Percentiles rank a stretch among this genome's conserved stretches.
Conservation (phyloP, 2,888 invertebrate genomes). For the Salticus scenicus region DNA sequence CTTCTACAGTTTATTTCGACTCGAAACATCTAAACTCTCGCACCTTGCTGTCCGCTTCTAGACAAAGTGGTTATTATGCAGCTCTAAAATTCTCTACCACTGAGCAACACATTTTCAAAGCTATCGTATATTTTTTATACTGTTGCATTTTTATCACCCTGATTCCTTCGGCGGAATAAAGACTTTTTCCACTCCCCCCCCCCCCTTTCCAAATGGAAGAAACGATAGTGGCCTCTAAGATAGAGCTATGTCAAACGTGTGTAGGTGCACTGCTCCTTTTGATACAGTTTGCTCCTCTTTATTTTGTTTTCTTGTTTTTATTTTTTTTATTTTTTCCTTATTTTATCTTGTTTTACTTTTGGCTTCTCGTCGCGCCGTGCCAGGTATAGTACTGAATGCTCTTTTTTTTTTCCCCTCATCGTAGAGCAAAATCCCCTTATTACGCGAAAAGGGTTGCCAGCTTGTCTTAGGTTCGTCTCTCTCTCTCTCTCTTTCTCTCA, state of each 20-base stretch:
- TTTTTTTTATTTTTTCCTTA: neutral
- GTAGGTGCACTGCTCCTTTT: neutral
- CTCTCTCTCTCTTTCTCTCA: neutral
- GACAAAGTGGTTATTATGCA: constrained; percentile 17
- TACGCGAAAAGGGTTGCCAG: neutral
- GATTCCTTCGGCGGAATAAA: neutral
- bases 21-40: neutral
- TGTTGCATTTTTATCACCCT: neutral
- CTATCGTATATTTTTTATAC: neutral
- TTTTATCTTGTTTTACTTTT: constrained; percentile 1
- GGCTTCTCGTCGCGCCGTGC: neutral
- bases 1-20: too few species aligned
- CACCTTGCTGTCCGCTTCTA: neutral
- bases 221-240: neutral
- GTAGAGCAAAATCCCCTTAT: neutral
- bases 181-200: neutral
- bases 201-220: neutral
- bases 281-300: neutral
- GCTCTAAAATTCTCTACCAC: neutral
- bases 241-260: neutral
- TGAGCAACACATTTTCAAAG: neutral
- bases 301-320: neutral
- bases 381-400: too few species aligned
- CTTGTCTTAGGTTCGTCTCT: neutral
- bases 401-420: neutral